Evolutionary conservation across 2,888 invertebrate species (phyloP).

Genomic region (Cheilosia pagana): DNA sequence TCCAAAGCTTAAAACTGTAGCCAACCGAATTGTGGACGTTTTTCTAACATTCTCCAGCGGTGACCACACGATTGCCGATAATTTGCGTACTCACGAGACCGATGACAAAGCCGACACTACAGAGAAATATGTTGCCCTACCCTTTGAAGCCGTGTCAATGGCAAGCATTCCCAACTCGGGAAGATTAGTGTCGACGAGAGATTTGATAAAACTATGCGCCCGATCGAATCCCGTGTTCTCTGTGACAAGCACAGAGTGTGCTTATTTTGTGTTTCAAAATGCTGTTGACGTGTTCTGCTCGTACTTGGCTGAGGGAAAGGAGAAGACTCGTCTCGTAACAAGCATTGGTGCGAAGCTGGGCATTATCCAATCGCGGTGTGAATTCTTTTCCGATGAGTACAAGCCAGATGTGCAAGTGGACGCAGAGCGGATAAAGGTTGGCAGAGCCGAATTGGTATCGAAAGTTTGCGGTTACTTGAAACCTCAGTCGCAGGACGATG

Average conservation of each 20-base stretch:
- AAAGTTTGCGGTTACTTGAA: slow-evolving; percentile 70
- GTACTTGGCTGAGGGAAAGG: slow-evolving; percentile 87
- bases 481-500: slow-evolving; percentile 33
- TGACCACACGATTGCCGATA: slow-evolving; percentile 85
- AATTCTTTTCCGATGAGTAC: slow-evolving; percentile 90
- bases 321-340: slow-evolving; percentile 88
- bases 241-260: slow-evolving; percentile 86
- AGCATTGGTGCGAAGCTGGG: slow-evolving; percentile 92
- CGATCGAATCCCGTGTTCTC: slow-evolving; percentile 90
- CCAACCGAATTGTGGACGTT: slow-evolving; percentile 91
- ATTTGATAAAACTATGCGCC: slow-evolving; percentile 95
- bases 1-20: slow-evolving; percentile 89
- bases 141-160: slow-evolving; percentile 79
- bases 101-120: slow-evolving; percentile 80
- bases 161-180: slow-evolving; percentile 82
- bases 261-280: slow-evolving; percentile 88
- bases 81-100: slow-evolving; percentile 82
- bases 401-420: slow-evolving; percentile 90
- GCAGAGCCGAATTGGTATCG: slow-evolving; percentile 86
- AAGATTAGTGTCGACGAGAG: slow-evolving; percentile 91
- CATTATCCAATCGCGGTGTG: slow-evolving; percentile 91
- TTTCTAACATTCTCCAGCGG: slow-evolving; percentile 92
- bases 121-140: slow-evolving; percentile 79
- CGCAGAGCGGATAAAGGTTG: slow-evolving; percentile 86
- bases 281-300: slow-evolving; percentile 96